Evolutionary conservation across 2,113 vertebrate genomes (phyloP).

Genomic region (Spea bombifrons): DNA sequence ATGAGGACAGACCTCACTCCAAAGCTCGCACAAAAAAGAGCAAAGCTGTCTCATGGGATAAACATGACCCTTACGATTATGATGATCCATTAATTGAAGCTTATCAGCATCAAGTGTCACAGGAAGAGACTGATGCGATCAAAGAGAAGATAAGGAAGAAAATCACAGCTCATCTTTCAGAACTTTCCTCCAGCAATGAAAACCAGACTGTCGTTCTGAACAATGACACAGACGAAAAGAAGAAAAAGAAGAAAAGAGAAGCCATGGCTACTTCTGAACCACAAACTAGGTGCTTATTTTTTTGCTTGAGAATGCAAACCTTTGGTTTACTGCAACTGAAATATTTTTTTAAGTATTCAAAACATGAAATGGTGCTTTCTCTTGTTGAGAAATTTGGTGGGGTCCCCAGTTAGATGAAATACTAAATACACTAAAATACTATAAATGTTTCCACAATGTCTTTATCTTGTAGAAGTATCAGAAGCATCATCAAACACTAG

Average conservation of each 20-base stretch:
- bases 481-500: too few relatives aligned
- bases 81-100: conserved; percentile 72
- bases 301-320: conserved; percentile 12
- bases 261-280: conserved; percentile 54
- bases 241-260: conserved; percentile 81
- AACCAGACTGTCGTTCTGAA: conserved; percentile 61
- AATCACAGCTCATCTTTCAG: conserved; percentile 64
- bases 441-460: too few relatives aligned
- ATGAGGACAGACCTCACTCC: conserved; percentile 55
- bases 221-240: conserved; percentile 75
- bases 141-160: conserved; percentile 72
- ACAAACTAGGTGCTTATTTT: conserved; percentile 68
- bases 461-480: too few relatives aligned
- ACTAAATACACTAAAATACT: too few relatives aligned
- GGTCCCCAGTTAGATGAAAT: too few relatives aligned
- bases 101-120: conserved; percentile 77
- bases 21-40: conserved; percentile 59
- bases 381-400: too few relatives aligned
- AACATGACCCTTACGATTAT: conserved; percentile 50
- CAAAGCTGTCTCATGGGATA: conserved; percentile 59
- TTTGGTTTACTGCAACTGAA: too few relatives aligned
- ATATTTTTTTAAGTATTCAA: too few relatives aligned
- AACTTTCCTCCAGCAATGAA: conserved; percentile 55
- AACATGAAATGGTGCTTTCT: too few relatives aligned
- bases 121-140: conserved; percentile 71